These are phyloP conservation scores for Rhinolophus ferrumequinum DNA, from an alignment of 2,113 vertebrate species.

Conservation along the genomic window DNA sequence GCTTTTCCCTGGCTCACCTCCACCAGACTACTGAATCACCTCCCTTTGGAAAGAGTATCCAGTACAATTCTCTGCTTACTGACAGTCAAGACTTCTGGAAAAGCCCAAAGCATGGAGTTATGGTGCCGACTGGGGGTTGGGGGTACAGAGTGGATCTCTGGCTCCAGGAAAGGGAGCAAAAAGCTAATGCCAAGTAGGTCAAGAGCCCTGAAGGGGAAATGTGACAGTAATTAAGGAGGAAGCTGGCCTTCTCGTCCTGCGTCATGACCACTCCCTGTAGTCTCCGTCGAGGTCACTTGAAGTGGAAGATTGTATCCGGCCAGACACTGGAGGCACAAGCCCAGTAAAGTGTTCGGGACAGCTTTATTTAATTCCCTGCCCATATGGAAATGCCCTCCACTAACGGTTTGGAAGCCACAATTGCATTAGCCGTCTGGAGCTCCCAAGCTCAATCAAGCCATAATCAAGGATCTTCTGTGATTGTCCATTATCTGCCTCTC, in stretches of 20 bases:
- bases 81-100: slow-evolving; percentile 33
- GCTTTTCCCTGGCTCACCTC: background rate
- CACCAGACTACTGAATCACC: background rate
- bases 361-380: slow-evolving; percentile 80
- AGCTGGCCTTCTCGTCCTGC: slow-evolving; percentile 55
- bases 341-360: slow-evolving; percentile 77
- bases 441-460: slow-evolving; percentile 86
- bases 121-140: background rate
- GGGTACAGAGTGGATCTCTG: slow-evolving; percentile 32
- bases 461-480: slow-evolving; percentile 86
- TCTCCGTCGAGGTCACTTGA: slow-evolving; percentile 70
- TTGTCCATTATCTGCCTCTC: slow-evolving; percentile 87
- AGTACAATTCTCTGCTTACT: background rate
- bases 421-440: slow-evolving; percentile 82
- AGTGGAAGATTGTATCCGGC: slow-evolving; percentile 71
- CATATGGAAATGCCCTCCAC: slow-evolving; percentile 75
- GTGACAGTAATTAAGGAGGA: slow-evolving; percentile 75
- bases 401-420: slow-evolving; percentile 83
- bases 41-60: background rate
- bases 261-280: slow-evolving; percentile 55
- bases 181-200: slow-evolving; percentile 66
- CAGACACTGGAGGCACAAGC: slow-evolving; percentile 60
- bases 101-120: background rate
- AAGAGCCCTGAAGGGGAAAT: slow-evolving; percentile 70
- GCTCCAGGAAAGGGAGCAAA: slow-evolving; percentile 65